Conservation (phyloP, 2,113 vertebrate species). For the Ctenodactylus gundi region DNA sequence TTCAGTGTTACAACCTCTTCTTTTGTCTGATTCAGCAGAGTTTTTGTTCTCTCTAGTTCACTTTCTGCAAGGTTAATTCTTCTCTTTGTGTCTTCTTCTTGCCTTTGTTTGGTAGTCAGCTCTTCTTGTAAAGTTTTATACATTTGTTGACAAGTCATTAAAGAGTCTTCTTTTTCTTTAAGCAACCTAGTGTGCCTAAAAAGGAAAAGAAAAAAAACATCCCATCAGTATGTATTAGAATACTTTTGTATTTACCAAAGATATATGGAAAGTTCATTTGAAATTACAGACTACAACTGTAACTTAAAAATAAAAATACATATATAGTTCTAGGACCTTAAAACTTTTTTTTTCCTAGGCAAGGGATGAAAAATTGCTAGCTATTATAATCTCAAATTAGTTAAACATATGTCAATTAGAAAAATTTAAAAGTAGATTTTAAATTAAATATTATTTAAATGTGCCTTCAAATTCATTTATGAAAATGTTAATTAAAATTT, state of each 20-base stretch:
- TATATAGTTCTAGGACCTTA: not conserved
- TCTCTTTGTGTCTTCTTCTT: slow-evolving; percentile 85
- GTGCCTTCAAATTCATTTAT: slow-evolving; percentile 23
- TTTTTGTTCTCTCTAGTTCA: slow-evolving; percentile 85
- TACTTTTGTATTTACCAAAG: slow-evolving; percentile 29
- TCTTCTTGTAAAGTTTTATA: slow-evolving; percentile 86
- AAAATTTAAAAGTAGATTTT: not conserved
- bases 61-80: slow-evolving; percentile 81
- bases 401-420: not conserved
- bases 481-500: slow-evolving; percentile 17
- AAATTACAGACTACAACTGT: not conserved
- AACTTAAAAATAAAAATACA: not conserved
- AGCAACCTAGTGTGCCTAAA: slow-evolving; percentile 88
- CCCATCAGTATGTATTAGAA: not conserved
- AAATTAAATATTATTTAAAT: slow-evolving; percentile 26
- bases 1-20: slow-evolving; percentile 84
- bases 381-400: not conserved
- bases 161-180: slow-evolving; percentile 88
- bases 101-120: slow-evolving; percentile 84
- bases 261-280: slow-evolving; percentile 3
- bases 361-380: not conserved
- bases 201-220: slow-evolving; percentile 35
- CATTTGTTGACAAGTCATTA: slow-evolving; percentile 82
- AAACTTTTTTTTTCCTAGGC: not conserved
- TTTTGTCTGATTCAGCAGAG: slow-evolving; percentile 81